Evolutionary conservation across 1,140 invertebrate genomes (phyloP).

Genomic region (Leguminivora glycinivorella): DNA sequence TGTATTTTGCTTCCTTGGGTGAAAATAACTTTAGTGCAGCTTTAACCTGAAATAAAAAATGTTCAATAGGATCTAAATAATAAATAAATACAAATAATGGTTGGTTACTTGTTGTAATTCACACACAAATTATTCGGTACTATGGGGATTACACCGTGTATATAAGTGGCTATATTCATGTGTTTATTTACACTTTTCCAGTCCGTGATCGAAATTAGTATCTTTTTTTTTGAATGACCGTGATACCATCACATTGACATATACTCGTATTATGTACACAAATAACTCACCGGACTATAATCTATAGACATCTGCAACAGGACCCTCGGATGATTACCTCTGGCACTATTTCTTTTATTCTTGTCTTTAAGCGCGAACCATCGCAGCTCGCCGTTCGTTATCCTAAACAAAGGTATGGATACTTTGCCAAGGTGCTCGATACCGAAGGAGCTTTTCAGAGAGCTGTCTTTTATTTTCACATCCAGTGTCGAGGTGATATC

Average conservation of each 20-base stretch:
- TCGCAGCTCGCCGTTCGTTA: slow-evolving; percentile 48
- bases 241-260: too few relatives aligned
- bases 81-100: too few relatives aligned
- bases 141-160: too few relatives aligned
- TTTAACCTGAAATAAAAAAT: slow-evolving; percentile 53
- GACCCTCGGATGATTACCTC: slow-evolving; percentile 75
- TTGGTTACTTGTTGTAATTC: too few relatives aligned
- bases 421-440: slow-evolving; percentile 86
- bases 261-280: too few relatives aligned
- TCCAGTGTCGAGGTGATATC: slow-evolving; percentile 98
- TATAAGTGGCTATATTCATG: too few relatives aligned
- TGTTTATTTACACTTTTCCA: too few relatives aligned
- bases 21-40: slow-evolving; percentile 58
- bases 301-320: slow-evolving; percentile 60
- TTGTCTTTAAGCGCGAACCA: slow-evolving; percentile 66
- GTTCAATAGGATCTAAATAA: background rate
- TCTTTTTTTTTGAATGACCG: too few relatives aligned
- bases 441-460: slow-evolving; percentile 64
- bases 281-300: slow-evolving; percentile 66
- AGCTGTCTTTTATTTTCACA: slow-evolving; percentile 85
- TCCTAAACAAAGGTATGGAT: slow-evolving; percentile 61
- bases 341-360: slow-evolving; percentile 52
- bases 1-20: slow-evolving; percentile 58
- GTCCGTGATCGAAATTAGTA: too few relatives aligned
- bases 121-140: too few relatives aligned